Evolutionary conservation across 2,888 invertebrate genomes (phyloP).

Genomic region (Biston betularia): DNA sequence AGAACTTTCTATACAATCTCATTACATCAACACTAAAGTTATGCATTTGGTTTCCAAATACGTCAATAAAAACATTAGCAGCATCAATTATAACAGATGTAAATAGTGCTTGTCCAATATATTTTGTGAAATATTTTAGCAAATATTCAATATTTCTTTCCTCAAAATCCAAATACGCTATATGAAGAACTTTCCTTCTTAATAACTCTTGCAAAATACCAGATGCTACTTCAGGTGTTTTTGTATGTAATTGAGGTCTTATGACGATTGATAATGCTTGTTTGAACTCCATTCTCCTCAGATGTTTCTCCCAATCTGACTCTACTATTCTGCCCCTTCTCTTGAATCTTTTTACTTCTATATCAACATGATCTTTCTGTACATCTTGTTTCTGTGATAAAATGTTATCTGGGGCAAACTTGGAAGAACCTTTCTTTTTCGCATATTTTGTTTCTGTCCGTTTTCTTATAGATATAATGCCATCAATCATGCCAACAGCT

Average conservation of each 20-base stretch:
- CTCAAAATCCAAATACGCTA: constrained; percentile 91
- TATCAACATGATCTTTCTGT: constrained; percentile 19
- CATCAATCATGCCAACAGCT: constrained; percentile 97
- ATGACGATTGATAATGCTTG: constrained; percentile 92
- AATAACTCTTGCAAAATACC: constrained; percentile 94
- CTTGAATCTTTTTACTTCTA: constrained; percentile 62
- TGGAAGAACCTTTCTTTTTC: constrained; percentile 70
- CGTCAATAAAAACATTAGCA: constrained; percentile 90
- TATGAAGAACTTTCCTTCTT: constrained; percentile 91
- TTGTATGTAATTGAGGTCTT: constrained; percentile 84
- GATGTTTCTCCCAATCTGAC: constrained; percentile 88
- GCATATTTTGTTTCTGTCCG: constrained; percentile 88
- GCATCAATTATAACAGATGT: constrained; percentile 91
- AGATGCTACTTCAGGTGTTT: constrained; percentile 91
- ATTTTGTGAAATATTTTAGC: constrained; percentile 91
- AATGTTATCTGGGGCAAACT: constrained; percentile 80
- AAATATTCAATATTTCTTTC: constrained; percentile 88
- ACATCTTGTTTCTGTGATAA: constrained; percentile 51
- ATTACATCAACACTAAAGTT: constrained; percentile 87
- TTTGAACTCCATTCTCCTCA: constrained; percentile 93
- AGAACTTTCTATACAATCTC: constrained; percentile 87
- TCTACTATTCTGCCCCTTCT: constrained; percentile 41
- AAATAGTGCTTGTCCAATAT: constrained; percentile 91
- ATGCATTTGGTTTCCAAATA: constrained; percentile 89
- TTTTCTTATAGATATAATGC: constrained; percentile 94